Evolutionary conservation across 2,888 invertebrate genomes (phyloP), one percentile per base, ranked within the genome.

Genomic region (Drosophila imparisetae): DNA sequence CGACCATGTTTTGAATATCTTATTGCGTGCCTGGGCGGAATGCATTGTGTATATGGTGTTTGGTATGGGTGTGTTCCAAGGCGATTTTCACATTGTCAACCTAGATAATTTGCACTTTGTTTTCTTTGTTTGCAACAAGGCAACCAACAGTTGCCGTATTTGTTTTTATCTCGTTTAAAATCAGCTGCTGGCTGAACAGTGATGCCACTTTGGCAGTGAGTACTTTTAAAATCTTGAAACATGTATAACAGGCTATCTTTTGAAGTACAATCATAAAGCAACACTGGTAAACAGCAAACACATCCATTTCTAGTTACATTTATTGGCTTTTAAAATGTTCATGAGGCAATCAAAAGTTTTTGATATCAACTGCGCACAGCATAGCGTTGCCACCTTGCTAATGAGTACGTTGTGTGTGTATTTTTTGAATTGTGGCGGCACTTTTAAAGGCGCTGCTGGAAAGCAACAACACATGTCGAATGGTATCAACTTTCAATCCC

Each of bases 1-100:
- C 5, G 88, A 79, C 93, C 93, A 93, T 55, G 91, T 90, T 72
- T 91, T 92, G 55, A 92, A 81, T 42, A 93, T 86, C 76, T 92
- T 91, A 52, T 92, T 91, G 24, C 91, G 91, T 45, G 86, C 81
- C 50, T 90, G 78, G 36, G 59, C 62, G 68, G 83, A 70, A 70
- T 87, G 78, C 90, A 91, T 91, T 36, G 40, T 70, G 54, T 36
- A 53, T 42, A 24, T 24, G 4, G 50, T 69, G 53, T 48, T 7
- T 68, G 32, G 18, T 40, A 13, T 59, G 49, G 64, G 66, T 40
- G 66, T 77, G 18, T 49, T 34, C 24, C 15, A n/a, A 21, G 11
- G 5, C 42, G 18, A 6, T 65, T 70, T 67, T 71, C 60, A 80
- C 77, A 80, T 78, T 74, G 76, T 76, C 40, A 53, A 53, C 29